These are phyloP conservation scores for Narcine bancroftii DNA, from an alignment of 2,113 vertebrate genomes.

Conservation along the genomic window DNA sequence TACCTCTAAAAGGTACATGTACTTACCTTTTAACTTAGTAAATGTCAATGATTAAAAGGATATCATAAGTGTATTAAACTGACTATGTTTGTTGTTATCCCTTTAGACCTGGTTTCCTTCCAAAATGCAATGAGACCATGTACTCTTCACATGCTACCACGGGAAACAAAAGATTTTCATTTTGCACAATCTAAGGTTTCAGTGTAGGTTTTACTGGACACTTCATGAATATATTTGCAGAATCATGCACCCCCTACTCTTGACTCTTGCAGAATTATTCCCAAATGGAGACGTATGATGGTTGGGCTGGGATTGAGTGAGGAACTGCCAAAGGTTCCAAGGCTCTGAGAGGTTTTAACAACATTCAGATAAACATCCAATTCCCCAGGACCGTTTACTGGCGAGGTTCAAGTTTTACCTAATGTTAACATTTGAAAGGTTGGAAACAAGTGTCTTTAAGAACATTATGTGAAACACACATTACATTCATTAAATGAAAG, in stretches of 20 bases:
- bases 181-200: slow-evolving; percentile 15
- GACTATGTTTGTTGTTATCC: slow-evolving; percentile 31
- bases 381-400: too few relatives aligned
- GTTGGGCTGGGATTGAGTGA: too few relatives aligned
- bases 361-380: too few relatives aligned
- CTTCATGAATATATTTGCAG: neutral
- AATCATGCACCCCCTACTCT: too few relatives aligned
- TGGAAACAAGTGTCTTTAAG: too few relatives aligned
- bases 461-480: neutral
- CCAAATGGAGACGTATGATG: too few relatives aligned
- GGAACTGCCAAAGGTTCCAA: too few relatives aligned
- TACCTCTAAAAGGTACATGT: neutral
- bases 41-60: neutral
- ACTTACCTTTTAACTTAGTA: neutral
- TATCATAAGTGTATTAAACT: slow-evolving; percentile 3
- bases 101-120: slow-evolving; percentile 16
- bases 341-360: too few relatives aligned
- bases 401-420: too few relatives aligned
- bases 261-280: too few relatives aligned
- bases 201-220: slow-evolving; percentile 8
- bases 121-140: neutral
- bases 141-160: neutral
- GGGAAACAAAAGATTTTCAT: neutral
- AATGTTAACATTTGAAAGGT: too few relatives aligned
- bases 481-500: neutral